Base-by-base conservation (phyloP, 2,113 vertebrate species). In the Leptodactylus fuscus region DNA sequence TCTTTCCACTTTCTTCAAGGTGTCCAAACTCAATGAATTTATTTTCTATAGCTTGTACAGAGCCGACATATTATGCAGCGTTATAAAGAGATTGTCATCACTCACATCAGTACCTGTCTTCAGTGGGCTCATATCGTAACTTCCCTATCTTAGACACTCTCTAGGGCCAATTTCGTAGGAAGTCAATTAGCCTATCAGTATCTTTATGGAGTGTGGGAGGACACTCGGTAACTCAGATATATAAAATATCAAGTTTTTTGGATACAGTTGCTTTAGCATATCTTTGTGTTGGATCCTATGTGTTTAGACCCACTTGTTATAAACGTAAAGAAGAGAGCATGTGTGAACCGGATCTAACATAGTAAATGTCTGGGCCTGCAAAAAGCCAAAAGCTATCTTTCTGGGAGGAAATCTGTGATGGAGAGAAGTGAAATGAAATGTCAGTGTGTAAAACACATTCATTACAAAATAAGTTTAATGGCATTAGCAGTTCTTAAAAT, bases 401-500 rank as follows among this genome's bases (percentile, higher is more conserved):
- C 34, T 71, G 20, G 46, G 13, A 18, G 9, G 10, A 60, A 79
- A 62, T 79, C 34, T 41, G 34, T 34, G 5, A 58, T 24, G 22
- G 16, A 38, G 60, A 22, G 46, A 81, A 34, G 41, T 53, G 20
- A 34, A 80, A 49, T 32, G 38, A 79, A 70, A 80, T 44, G 7
- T 80, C 41, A 73, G 62, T 80, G 32, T 80, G 69, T 86, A 73
- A 79, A 60, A 53, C 34, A 46, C 49, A 46, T 70, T 73, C 51
- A 78, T 44, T 51, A 46, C 65, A 90, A 88, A 91, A 91, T 87
- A 90, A 87, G 88, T 90, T 88, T 92, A 91, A 91, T 91, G 90
- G 90, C 89, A 90, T 91, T 91, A 91, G 88, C 91, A 92, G 90
- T 89, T 90, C 89, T 89, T 91, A 90, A 89, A 91, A 88, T 86